Percentiles rank a stretch among this genome's conserved stretches.
phyloP scores from a whole-genome alignment of 2,888 invertebrate species.

The Andrena flavipes region DNA sequence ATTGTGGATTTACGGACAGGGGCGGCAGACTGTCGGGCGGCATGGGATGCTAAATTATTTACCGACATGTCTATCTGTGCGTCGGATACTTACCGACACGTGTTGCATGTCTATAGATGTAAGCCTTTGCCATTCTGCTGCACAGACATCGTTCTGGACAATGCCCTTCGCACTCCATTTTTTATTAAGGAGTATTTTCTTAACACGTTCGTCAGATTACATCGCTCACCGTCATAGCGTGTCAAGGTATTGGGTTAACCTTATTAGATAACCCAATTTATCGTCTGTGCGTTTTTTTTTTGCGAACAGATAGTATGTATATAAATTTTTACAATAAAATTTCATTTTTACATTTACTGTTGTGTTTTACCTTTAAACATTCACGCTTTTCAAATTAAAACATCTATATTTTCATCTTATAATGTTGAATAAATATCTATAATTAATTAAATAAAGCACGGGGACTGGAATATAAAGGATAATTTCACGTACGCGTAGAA shows the following conservation, averaged over 20 bases:
- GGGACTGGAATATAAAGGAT: too few species aligned
- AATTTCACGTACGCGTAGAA: neutral
- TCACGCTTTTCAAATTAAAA: too few species aligned
- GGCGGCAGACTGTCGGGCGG: conserved; percentile 84
- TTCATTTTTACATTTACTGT: too few species aligned
- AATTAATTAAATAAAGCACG: neutral
- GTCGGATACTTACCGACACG: conserved; percentile 71
- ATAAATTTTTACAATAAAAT: too few species aligned
- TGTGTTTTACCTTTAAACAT: too few species aligned
- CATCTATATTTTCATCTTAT: too few species aligned
- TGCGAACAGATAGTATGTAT: too few species aligned
- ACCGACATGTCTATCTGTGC: conserved; percentile 76
- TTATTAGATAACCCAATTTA: too few species aligned
- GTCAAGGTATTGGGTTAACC: too few species aligned
- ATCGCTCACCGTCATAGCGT: neutral
- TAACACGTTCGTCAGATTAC: neutral
- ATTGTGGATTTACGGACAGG: conserved; percentile 71
- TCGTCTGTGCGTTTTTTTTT: too few species aligned
- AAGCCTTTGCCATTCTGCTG: conserved; percentile 50
- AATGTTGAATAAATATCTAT: neutral
- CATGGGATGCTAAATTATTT: conserved; percentile 82
- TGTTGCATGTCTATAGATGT: conserved; percentile 68
- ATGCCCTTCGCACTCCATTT: neutral
- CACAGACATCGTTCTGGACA: conserved; percentile 6
- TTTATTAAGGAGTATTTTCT: neutral